These are phyloP conservation scores for Lagodon rhomboides DNA, from an alignment of 2,797 vertebrate genomes.

Conservation along the genomic window DNA sequence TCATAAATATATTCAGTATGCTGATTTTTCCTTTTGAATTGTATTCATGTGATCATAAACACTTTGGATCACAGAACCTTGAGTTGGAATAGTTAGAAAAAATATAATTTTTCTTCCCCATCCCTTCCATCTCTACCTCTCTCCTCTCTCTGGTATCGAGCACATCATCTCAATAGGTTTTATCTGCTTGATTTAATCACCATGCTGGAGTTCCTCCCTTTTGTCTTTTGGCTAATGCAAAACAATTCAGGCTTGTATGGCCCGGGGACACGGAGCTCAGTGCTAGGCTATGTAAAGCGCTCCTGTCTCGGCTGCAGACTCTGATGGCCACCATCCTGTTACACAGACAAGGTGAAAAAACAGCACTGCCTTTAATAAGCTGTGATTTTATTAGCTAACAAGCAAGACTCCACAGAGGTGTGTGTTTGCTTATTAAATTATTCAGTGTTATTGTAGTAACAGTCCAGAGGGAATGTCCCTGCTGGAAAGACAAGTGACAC, in stretches of 20 bases:
- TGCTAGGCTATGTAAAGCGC: slow-evolving; percentile 11
- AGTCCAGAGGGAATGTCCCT: slow-evolving; percentile 46
- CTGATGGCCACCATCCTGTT: slow-evolving; percentile 8
- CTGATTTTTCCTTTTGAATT: background rate
- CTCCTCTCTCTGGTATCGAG: slow-evolving; percentile 38
- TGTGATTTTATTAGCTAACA: slow-evolving; percentile 84
- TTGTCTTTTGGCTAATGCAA: slow-evolving; percentile 48
- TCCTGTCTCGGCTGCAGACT: background rate
- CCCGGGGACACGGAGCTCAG: slow-evolving; percentile 36
- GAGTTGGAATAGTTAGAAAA: background rate
- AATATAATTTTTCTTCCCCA: too few species aligned
- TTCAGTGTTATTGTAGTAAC: slow-evolving; percentile 74
- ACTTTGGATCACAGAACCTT: background rate
- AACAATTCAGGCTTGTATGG: slow-evolving; percentile 44
- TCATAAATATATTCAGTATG: background rate
- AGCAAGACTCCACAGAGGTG: slow-evolving; percentile 65
- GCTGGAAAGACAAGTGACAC: slow-evolving; percentile 48
- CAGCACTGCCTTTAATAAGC: slow-evolving; percentile 74
- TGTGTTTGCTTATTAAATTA: slow-evolving; percentile 81
- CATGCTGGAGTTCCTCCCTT: slow-evolving; percentile 42
- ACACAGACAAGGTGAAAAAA: slow-evolving; percentile 53
- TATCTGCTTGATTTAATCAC: slow-evolving; percentile 51
- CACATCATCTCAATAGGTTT: slow-evolving; percentile 53
- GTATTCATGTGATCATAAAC: background rate
- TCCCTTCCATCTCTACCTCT: background rate